Conservation (phyloP, 2,888 invertebrate species). For the Thera britannica region DNA sequence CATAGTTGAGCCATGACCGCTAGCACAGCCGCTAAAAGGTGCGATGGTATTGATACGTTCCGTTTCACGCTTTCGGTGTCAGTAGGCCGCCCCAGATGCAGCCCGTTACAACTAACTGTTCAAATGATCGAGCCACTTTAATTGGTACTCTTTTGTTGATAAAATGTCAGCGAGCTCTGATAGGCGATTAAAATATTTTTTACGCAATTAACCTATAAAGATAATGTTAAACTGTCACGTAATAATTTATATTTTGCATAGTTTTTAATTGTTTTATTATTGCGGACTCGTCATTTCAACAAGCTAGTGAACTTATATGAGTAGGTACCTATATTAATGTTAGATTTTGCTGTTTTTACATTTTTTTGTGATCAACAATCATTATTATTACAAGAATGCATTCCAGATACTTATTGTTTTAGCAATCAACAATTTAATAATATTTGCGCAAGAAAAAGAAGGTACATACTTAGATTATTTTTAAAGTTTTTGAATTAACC, state of each 20-base stretch:
- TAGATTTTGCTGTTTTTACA: constrained; percentile 14
- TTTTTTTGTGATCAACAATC: not conserved
- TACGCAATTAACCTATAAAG: constrained; percentile 30
- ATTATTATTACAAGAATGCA: too few relatives aligned
- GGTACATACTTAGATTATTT: too few relatives aligned
- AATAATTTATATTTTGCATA: constrained; percentile 5
- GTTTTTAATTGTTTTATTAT: not conserved
- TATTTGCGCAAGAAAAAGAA: not conserved
- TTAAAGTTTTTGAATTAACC: not conserved
- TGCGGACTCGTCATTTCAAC: constrained; percentile 4
- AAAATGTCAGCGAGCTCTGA: constrained; percentile 58
- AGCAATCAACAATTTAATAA: too few relatives aligned
- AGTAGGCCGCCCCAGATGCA: constrained; percentile 77
- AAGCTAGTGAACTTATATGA: not conserved
- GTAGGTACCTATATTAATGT: not conserved
- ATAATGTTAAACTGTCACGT: constrained; percentile 8
- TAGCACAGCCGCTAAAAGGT: constrained; percentile 40
- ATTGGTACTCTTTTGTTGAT: constrained; percentile 63
- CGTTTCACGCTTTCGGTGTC: constrained; percentile 72
- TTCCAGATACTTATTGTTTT: too few relatives aligned
- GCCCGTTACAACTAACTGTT: constrained; percentile 82
- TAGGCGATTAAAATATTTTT: constrained; percentile 27
- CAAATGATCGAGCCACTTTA: constrained; percentile 66
- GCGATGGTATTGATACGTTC: constrained; percentile 55
- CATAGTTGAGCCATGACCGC: constrained; percentile 32